Percentiles rank a stretch among this genome's conserved stretches.
These are phyloP conservation scores for Zaprionus davidi DNA, from an alignment of 1,140 invertebrate species.

Conservation along the genomic window DNA sequence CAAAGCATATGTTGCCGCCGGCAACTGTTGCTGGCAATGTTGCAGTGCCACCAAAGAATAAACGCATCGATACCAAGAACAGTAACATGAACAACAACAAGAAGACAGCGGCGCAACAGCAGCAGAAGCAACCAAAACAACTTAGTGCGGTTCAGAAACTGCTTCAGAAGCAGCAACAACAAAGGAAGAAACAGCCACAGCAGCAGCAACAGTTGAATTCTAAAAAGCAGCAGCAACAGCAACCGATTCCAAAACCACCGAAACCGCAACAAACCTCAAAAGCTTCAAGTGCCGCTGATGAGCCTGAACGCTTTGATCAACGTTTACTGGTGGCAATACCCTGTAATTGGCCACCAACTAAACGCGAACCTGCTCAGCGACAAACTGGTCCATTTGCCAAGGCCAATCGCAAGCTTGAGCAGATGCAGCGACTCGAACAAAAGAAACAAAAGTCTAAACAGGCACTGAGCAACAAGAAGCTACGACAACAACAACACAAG, in stretches of 20 bases:
- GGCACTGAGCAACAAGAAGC: conserved; percentile 52
- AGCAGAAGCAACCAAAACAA: conserved; percentile 27
- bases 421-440: conserved; percentile 49
- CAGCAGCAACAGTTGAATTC: conserved; percentile 27
- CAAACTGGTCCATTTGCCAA: conserved; percentile 63
- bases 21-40: background rate
- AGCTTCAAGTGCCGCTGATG: conserved; percentile 30
- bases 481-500: conserved; percentile 23
- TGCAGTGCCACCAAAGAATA: conserved; percentile 6
- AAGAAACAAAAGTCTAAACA: conserved; percentile 76
- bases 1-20: background rate
- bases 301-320: conserved; percentile 68
- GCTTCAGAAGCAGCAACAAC: conserved; percentile 30
- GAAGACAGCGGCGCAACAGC: background rate
- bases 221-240: conserved; percentile 17
- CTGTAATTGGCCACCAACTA: conserved; percentile 36
- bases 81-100: conserved; percentile 21
- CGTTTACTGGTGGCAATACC: conserved; percentile 65
- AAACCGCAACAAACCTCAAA: conserved; percentile 38
- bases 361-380: conserved; percentile 23
- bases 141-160: conserved; percentile 13
- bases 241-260: conserved; percentile 17
- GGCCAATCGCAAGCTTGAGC: conserved; percentile 64
- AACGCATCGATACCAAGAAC: conserved; percentile 10
- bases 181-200: conserved; percentile 24